Evolutionary conservation across 2,888 invertebrate genomes (phyloP).

Genomic region (Lissocephala sabroskyi): DNA sequence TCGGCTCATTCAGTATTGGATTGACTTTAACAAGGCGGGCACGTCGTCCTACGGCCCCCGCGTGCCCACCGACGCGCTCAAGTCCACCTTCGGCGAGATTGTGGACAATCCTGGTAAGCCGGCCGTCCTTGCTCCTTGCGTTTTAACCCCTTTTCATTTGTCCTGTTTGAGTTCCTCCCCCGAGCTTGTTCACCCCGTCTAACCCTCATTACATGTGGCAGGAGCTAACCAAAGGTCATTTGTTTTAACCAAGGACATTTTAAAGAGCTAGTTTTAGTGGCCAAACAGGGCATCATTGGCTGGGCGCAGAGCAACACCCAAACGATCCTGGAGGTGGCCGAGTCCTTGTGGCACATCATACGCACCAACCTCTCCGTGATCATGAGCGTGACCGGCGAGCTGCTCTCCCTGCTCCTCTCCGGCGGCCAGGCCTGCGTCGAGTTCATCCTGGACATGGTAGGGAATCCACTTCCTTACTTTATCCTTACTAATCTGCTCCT

Average conservation of each 20-base stretch:
- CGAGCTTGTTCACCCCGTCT: conserved; percentile 13
- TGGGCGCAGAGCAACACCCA: conserved; percentile 94
- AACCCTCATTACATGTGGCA: conserved; percentile 54
- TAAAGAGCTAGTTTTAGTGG: conserved; percentile 73
- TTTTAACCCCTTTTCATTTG: conserved; percentile 17
- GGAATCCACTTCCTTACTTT: neutral
- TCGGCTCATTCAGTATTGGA: conserved; percentile 93
- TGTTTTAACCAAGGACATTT: conserved; percentile 72
- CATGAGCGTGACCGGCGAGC: conserved; percentile 87
- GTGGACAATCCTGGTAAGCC: conserved; percentile 82
- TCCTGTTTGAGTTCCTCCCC: conserved; percentile 20
- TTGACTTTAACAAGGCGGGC: conserved; percentile 78
- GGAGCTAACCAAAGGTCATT: conserved; percentile 68
- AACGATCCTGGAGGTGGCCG: conserved; percentile 87
- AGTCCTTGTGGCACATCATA: conserved; percentile 91
- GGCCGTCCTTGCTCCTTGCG: neutral
- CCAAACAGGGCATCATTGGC: conserved; percentile 78
- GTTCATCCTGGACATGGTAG: conserved; percentile 87
- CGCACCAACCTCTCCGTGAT: conserved; percentile 92
- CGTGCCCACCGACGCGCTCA: conserved; percentile 82
- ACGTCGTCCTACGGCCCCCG: conserved; percentile 79
- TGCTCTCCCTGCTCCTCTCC: conserved; percentile 88
- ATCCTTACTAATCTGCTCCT: too few species aligned
- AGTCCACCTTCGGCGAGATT: conserved; percentile 80
- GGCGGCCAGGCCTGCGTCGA: conserved; percentile 93